These are phyloP conservation scores for Willowsia nigromaculata DNA, from an alignment of 2,888 invertebrate species.

Conservation along the genomic window DNA sequence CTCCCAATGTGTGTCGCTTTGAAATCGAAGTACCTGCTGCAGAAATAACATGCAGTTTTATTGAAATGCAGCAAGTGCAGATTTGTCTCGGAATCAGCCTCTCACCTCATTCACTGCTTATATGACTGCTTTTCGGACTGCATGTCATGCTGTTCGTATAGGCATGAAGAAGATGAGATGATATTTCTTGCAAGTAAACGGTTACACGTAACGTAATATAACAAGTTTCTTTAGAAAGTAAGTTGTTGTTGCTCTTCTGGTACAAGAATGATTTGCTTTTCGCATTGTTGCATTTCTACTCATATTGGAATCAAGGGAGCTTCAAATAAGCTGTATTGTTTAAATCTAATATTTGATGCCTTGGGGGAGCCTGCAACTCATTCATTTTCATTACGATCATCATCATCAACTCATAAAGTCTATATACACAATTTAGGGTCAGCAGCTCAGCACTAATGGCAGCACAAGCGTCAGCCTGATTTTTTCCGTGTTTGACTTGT, in stretches of 20 bases:
- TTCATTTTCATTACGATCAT: conserved; percentile 64
- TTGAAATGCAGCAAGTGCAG: conserved; percentile 26
- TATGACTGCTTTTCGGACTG: conserved; percentile 5
- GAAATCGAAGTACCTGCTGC: conserved; percentile 38
- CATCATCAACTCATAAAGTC: conserved; percentile 47
- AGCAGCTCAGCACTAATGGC: conserved; percentile 10
- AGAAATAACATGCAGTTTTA: conserved; percentile 20
- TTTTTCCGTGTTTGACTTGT: conserved; percentile 57
- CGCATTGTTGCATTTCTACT: conserved; percentile 15
- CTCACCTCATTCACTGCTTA: conserved; percentile 42
- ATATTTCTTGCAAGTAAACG: conserved; percentile 45
- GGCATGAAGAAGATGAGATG: conserved; percentile 19
- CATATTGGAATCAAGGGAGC: conserved; percentile 34
- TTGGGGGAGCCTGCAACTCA: conserved; percentile 49
- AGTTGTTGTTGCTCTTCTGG: conserved; percentile 62
- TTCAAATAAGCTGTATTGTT: conserved; percentile 38
- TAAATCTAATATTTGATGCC: conserved; percentile 69
- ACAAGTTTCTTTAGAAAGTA: conserved; percentile 72
- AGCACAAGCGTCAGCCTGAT: conserved; percentile 8
- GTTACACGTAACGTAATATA: conserved; percentile 38
- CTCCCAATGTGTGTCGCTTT: conserved; percentile 60
- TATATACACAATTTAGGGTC: conserved; percentile 52
- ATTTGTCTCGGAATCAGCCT: neutral
- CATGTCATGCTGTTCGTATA: conserved; percentile 38
- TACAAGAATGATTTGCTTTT: conserved; percentile 55